Evolutionary conservation across 1,140 invertebrate species (phyloP), one percentile per base, ranked within the genome.

Genomic region (Asobara japonica): DNA sequence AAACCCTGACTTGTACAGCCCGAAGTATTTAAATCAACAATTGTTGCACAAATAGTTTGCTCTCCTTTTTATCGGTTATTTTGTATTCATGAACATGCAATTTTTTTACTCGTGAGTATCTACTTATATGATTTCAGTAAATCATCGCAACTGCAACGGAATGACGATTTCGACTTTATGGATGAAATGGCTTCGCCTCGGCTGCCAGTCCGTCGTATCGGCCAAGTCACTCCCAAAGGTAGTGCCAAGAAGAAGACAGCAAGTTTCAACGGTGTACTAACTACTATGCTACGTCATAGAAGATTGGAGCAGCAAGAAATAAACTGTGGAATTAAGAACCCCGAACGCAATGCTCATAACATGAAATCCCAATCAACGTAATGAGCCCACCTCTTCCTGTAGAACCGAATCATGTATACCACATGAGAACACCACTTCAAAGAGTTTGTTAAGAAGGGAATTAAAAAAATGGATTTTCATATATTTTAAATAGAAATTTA

Each of bases 181-280:
- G 92, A 93, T 74, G 92, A 93, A 84, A 90, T 92, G 79, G 89
- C 89, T 56, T 91, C 91, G 1, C 89, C 92, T 20, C 88, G 90
- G 72, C 79, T 92, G 45, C 89, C 91, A 68, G 91, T 92, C 6
- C 81, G 89, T 13, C 88, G 91, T 75, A 89, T 90, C 72, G 91
- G 90, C 0, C 85, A 87, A 73, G 90, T 90, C 66, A 91, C 91
- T 4, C 88, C 92, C 13, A 90, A 92, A 76, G 92, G 92, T 4
- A 93, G 92, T 75, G 92, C 92, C 0, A 94, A 93, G 78, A 93
- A 93, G 83, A 93, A 93, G 83, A 93, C 92, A 1, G 92, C 92
- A 0, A 93, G 91, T 38, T 90, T 93, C 75, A 92, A 93, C 83
- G 92, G 92, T 2, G 92, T 93, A 36, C 83, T 94, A 13, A 92